Evolutionary conservation across 2,113 vertebrate genomes (phyloP).

Genomic region (Raja brachyura): DNA sequence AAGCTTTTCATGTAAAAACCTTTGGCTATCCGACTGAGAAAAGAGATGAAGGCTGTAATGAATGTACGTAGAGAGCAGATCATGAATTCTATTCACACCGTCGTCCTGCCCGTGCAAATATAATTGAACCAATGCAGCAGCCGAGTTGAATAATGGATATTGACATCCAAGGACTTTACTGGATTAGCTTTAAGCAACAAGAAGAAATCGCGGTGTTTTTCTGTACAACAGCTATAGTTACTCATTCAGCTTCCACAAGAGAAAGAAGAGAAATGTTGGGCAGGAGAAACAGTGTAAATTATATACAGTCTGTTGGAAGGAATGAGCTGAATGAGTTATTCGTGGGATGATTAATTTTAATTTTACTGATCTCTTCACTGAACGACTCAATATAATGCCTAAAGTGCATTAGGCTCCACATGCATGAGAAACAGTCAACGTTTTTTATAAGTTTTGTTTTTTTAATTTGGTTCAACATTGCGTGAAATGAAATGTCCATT

Average conservation of each 20-base stretch:
- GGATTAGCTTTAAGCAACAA: not conserved
- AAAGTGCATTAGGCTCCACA: not conserved
- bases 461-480: not conserved
- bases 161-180: not conserved
- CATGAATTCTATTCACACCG: not conserved
- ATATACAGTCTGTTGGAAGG: not conserved
- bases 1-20: not conserved
- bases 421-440: not conserved
- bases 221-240: not conserved
- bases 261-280: no score
- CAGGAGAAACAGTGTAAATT: not conserved
- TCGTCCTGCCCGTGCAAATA: not conserved
- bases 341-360: not conserved
- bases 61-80: not conserved
- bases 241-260: not conserved
- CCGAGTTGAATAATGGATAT: not conserved
- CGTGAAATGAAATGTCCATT: not conserved
- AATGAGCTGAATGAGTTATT: not conserved
- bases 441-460: not conserved
- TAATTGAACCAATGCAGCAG: not conserved
- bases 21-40: not conserved
- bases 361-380: not conserved
- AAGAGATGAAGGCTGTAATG: not conserved
- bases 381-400: not conserved
- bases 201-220: not conserved